Base-by-base conservation (phyloP, 2,888 invertebrate genomes). In the Drosophila differens region DNA sequence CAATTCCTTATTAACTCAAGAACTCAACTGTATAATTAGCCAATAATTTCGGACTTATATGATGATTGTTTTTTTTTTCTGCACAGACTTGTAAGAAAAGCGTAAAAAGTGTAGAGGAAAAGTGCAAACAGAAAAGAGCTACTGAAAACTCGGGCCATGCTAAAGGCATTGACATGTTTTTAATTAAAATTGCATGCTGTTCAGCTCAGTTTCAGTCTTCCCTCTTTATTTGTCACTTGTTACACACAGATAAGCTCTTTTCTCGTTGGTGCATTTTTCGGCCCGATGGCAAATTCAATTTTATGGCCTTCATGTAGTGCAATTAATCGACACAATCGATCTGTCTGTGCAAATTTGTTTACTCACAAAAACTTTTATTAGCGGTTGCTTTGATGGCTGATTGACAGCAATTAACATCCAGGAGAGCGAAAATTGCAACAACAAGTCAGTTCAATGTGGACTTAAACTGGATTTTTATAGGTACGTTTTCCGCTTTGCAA, bases 151-250 rank as follows among this genome's bases (percentile, higher is more conserved):
- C 4, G 25, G 1, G 16, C 4, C 25, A 9, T 16, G 22, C 16
- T 16, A 9, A 22, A 16, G 47, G 47, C 52, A 39, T 39, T 41
- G 32, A 39, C 63, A 47, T 33, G 63, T 16, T 35, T 63, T 63
- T 63, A 63, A 63, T 63, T 63, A 63, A 63, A 63, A 63, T 44
- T 44, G 44, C 54, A 47, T 54, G 9, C 44, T 44, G 22, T 30
- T 30, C 22, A 14, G 16, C 32, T 52, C 19, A 52, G 51, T 51
- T 19, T 12, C 30, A n/a, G n/a, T 6, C 30, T n/a, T 6, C 7
- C 52, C 30, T 12, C 7, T 52, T 30, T 5, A 44, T 22, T 32
- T 58, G 32, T 22, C 30, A 16, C 32, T 58, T 58, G 32, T 32
- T 44, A 30, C 30, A n/a, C 12, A 6, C 52, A 12, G 19, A n/a